Evolutionary conservation across 2,888 invertebrate genomes (phyloP), one percentile per base, ranked within the genome.

Genomic region (Drosophila cyrtoloma): DNA sequence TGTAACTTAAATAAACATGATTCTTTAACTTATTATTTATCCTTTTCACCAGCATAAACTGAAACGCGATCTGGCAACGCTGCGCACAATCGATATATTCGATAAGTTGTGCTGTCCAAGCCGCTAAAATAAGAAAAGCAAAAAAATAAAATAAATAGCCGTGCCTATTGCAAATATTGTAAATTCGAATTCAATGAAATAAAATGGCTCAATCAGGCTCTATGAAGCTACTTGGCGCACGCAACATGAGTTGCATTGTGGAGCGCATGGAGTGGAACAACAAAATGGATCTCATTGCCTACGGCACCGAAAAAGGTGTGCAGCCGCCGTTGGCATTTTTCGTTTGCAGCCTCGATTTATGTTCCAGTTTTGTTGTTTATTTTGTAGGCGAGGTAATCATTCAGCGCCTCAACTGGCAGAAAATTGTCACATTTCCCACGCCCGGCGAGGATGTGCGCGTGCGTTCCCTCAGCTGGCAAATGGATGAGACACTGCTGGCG

Each of bases 191-290:
- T 44, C 3, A 53, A 30, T 12, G 19, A 22, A 26, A 5, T 22
- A 78, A 71, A 69, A 93, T 93, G 93, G 69, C 92, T 3, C 93
- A 93, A 73, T 75, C 92, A 44, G 90, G 89, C 82, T 91, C 92
- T 28, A 93, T 93, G 92, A 93, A 93, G 72, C 91, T 92, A 81
- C 91, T 93, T 65, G 93, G 93, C 35, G 89, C 91, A 2, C 91
- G 93, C 50, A 93, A 93, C 71, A 91, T 93, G 90, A 92, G 93
- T 37, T 92, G 92, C 74, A 90, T 89, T 58, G 96, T 98, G 16
- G 96, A 96, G 84, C 94, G 96, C 57, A 97, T 99, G 97, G 96
- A 97, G 84, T 99, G 99, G 98, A 98, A 98, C 77, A 97, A 98
- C 77, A 96, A 97, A 91, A 97, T 98, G 95, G 99, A 99, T 94